Conservation (phyloP, 2,113 vertebrate species). For the Oreotrochilus melanogaster region DNA sequence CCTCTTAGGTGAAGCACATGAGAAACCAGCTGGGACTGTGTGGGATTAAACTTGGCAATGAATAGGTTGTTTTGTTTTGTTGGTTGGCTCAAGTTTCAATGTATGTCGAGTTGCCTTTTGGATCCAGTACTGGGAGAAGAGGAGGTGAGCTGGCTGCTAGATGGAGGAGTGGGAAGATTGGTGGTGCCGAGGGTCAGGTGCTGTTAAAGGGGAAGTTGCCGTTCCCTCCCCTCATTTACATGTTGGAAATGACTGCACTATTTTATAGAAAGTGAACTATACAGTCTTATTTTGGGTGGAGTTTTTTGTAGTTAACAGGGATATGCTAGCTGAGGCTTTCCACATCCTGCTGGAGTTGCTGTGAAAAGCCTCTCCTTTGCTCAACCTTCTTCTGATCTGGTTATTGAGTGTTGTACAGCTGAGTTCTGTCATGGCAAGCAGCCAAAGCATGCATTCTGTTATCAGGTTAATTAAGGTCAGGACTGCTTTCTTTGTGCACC, state of each 20-base stretch:
- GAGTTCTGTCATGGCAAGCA: background rate
- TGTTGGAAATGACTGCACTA: background rate
- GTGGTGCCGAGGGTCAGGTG: background rate
- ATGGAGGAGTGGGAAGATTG: background rate
- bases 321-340: background rate
- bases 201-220: background rate
- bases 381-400: background rate
- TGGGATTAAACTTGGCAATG: conserved; percentile 20
- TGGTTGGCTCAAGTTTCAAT: background rate
- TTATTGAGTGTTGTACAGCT: background rate
- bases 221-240: background rate
- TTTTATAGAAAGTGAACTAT: background rate
- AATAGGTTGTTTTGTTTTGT: background rate
- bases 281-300: background rate
- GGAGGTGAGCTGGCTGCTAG: background rate
- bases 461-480: background rate
- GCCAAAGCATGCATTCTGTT: background rate
- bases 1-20: background rate
- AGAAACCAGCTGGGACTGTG: background rate
- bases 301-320: background rate
- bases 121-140: background rate
- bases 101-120: background rate
- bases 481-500: background rate
- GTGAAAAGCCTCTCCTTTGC: background rate
- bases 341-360: background rate